A percentile compares a stretch with the other conserved stretches of the same genome.
These are phyloP conservation scores for Halocynthia aurantium DNA, from an alignment of 23 tunicate species.

Conservation along the genomic window DNA sequence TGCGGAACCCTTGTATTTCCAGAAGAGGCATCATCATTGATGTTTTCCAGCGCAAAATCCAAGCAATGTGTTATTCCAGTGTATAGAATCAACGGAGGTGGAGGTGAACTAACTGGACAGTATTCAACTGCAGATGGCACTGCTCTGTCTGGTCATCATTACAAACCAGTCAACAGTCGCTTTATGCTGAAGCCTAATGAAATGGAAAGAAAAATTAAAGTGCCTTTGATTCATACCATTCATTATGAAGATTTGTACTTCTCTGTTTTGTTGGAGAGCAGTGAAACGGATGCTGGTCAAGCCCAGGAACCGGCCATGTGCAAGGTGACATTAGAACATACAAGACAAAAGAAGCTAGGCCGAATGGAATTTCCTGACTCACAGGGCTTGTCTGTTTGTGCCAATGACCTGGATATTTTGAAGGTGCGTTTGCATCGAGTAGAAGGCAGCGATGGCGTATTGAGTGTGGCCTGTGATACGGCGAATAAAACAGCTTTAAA, in stretches of 20 bases:
- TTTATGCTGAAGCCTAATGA: too few relatives aligned
- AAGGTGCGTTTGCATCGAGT: conserved; percentile 13
- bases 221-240: too few relatives aligned
- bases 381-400: too few relatives aligned
- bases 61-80: conserved; percentile 4
- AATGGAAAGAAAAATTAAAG: too few relatives aligned
- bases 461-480: conserved; percentile 27
- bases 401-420: not conserved
- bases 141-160: conserved; percentile 19
- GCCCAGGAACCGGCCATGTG: too few relatives aligned
- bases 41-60: too few relatives aligned
- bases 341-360: too few relatives aligned
- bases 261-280: too few relatives aligned
- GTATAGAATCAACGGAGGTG: conserved; percentile 1
- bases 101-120: conserved; percentile 8
- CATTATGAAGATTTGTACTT: too few relatives aligned
- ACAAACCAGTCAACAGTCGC: not conserved
- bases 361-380: too few relatives aligned
- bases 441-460: conserved; percentile 25
- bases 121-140: conserved; percentile 5
- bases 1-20: not conserved
- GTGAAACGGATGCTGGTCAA: too few relatives aligned
- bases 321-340: too few relatives aligned
- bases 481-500: conserved; percentile 28
- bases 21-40: not conserved